A percentile compares a stretch with the other conserved stretches of the same genome.
These are phyloP conservation scores for Cenopis cana DNA, from an alignment of 2,888 invertebrate genomes.

Conservation along the genomic window DNA sequence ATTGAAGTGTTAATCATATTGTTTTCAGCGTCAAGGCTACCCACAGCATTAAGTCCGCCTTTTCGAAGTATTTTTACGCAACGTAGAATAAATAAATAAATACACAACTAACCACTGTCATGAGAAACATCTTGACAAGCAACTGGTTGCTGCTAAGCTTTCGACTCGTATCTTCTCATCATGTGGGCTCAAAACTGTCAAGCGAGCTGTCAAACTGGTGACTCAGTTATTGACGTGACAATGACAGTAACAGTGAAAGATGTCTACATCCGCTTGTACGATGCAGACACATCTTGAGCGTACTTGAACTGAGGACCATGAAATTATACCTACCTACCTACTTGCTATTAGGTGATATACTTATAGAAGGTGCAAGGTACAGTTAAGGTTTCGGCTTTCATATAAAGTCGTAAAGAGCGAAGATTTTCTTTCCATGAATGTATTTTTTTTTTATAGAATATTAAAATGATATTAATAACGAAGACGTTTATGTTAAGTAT, in stretches of 20 bases:
- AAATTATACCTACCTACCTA: conserved; percentile 5
- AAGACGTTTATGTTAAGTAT: neutral
- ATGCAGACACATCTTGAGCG: conserved; percentile 27
- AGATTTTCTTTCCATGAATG: no score
- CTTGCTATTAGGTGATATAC: no score
- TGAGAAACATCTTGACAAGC: conserved; percentile 41
- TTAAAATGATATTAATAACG: no score
- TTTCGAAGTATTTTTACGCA: conserved; percentile 34
- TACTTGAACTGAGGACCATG: conserved; percentile 36
- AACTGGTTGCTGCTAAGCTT: conserved; percentile 51
- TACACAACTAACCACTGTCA: conserved; percentile 36
- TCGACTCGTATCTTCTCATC: conserved; percentile 67
- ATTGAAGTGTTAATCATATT: conserved; percentile 40
- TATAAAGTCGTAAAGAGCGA: no score
- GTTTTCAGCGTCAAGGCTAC: conserved; percentile 35
- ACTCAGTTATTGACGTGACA: conserved; percentile 54
- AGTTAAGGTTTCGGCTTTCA: no score
- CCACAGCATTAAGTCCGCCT: conserved; percentile 42
- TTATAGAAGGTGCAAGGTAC: neutral
- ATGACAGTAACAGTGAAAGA: conserved; percentile 57
- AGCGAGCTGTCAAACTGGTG: conserved; percentile 55
- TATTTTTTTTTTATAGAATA: no score
- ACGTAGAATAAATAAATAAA: conserved; percentile 34
- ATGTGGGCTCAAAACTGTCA: conserved; percentile 63
- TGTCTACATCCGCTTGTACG: conserved; percentile 55